phyloP scores from a whole-genome alignment of 2,888 invertebrate genomes.

The Plebejus argus region DNA sequence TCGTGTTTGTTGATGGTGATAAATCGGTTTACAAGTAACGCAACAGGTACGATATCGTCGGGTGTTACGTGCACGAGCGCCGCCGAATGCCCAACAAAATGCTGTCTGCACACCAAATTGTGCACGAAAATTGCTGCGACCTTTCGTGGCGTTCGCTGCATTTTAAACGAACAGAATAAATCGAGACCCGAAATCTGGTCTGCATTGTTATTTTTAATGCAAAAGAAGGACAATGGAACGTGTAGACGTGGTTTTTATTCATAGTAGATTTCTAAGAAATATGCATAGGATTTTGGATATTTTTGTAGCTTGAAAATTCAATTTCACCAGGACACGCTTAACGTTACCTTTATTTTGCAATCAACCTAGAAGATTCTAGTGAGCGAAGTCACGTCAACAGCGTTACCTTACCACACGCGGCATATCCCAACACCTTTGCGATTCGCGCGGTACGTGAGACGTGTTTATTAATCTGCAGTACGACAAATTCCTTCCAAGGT shows the following conservation, averaged over 20 bases:
- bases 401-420: not conserved
- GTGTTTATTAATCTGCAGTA: not conserved
- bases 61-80: slow-evolving; percentile 35
- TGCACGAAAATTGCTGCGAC: slow-evolving; percentile 41
- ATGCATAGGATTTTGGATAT: not conserved
- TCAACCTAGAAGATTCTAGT: not conserved
- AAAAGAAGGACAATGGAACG: not conserved
- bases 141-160: slow-evolving; percentile 37
- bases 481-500: not conserved
- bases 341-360: not conserved
- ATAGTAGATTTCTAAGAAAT: not conserved
- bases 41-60: slow-evolving; percentile 34
- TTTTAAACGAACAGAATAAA: slow-evolving; percentile 19
- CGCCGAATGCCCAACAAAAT: slow-evolving; percentile 32
- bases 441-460: not conserved
- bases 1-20: not conserved
- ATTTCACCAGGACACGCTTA: not conserved
- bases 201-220: slow-evolving; percentile 17
- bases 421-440: not conserved
- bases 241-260: not conserved
- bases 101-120: slow-evolving; percentile 40
- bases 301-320: not conserved
- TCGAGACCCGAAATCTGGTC: slow-evolving; percentile 10
- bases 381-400: not conserved
- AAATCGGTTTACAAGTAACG: slow-evolving; percentile 28